Conservation (phyloP, 2,797 vertebrate species). For the Nyctibius grandis region DNA sequence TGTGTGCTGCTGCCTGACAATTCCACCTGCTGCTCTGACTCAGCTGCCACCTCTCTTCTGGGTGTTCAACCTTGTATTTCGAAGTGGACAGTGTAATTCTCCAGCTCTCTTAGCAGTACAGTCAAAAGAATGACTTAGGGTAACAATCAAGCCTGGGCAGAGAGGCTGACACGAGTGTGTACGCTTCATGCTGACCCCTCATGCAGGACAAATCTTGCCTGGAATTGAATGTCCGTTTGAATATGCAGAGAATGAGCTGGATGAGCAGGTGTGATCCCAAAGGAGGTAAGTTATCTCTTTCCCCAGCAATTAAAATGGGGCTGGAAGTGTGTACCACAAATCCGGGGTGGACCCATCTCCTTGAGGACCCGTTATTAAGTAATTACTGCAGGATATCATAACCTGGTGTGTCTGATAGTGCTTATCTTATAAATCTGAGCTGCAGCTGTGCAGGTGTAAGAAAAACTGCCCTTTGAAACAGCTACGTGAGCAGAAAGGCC, state of each 20-base stretch:
- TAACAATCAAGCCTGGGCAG: not conserved
- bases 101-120: not conserved
- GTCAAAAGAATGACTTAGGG: too few relatives aligned
- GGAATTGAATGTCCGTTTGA: not conserved
- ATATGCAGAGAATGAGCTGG: not conserved
- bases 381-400: not conserved
- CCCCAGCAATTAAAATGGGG: not conserved
- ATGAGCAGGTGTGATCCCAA: not conserved
- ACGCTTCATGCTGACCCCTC: not conserved
- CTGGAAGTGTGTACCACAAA: not conserved
- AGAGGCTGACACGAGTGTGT: not conserved
- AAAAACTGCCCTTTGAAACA: not conserved
- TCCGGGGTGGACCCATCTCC: not conserved
- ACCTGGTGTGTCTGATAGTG: not conserved
- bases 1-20: accelerated
- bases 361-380: not conserved
- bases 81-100: not conserved
- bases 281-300: not conserved
- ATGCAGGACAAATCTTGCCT: not conserved
- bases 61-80: not conserved
- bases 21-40: not conserved
- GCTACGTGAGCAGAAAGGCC: not conserved
- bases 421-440: not conserved
- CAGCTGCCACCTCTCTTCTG: not conserved
- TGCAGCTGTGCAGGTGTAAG: not conserved